phyloP scores from a whole-genome alignment of 2,113 vertebrate genomes.

The Coregonus clupeaformis region DNA sequence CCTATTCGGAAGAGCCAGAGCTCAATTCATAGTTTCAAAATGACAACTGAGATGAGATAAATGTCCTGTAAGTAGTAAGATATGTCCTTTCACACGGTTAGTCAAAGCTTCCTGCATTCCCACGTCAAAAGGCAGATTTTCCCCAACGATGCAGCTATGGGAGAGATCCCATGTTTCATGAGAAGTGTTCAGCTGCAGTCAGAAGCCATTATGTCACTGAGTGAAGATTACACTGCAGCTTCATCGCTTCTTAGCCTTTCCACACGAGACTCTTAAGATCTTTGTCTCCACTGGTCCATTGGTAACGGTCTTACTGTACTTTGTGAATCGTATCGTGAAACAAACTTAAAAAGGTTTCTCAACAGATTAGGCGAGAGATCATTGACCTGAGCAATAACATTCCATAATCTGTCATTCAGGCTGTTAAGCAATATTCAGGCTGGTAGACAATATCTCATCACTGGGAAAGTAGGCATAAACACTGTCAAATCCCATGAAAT shows the following conservation, averaged over 20 bases:
- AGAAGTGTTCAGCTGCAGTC: conserved; percentile 15
- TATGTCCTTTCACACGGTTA: too few species aligned
- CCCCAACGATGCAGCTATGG: conserved; percentile 50
- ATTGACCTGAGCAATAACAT: background rate
- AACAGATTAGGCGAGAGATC: too few species aligned
- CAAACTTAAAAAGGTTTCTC: background rate
- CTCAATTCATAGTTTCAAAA: too few species aligned
- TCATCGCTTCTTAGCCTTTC: background rate
- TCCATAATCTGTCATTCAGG: background rate
- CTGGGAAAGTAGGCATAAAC: too few species aligned
- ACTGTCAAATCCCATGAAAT: too few species aligned
- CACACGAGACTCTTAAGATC: background rate
- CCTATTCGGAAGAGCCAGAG: background rate
- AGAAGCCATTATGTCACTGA: conserved; percentile 6
- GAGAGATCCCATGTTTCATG: conserved; percentile 56
- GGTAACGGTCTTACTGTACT: background rate
- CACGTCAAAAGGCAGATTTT: conserved; percentile 65
- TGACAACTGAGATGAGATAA: too few species aligned
- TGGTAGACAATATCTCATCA: too few species aligned
- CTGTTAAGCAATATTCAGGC: background rate
- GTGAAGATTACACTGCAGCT: background rate
- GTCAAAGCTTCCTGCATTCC: conserved; percentile 30
- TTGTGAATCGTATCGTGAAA: background rate
- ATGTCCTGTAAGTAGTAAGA: too few species aligned
- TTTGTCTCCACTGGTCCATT: background rate